These are phyloP conservation scores for Cataglyphis albicans DNA, from an alignment of 2,888 invertebrate genomes.

Conservation along the genomic window DNA sequence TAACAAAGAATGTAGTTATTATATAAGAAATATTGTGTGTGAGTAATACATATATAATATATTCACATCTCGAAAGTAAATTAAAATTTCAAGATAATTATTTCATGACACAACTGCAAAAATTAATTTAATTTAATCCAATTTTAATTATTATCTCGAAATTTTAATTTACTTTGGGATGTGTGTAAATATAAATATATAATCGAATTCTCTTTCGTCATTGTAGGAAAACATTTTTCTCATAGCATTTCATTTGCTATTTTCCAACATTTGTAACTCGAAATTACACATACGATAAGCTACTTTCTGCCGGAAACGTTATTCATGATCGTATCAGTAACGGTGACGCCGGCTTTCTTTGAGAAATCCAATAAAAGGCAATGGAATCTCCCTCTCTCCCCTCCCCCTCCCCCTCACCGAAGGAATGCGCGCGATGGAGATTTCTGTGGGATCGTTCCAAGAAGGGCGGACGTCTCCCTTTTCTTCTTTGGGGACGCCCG, in stretches of 20 bases:
- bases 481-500: conserved; percentile 43
- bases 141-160: background rate
- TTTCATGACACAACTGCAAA: background rate
- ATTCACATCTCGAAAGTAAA: background rate
- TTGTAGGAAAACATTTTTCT: background rate
- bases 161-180: no score
- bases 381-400: background rate
- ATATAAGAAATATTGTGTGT: background rate
- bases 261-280: background rate
- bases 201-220: background rate
- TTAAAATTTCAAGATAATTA: background rate
- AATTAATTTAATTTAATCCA: background rate
- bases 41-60: background rate
- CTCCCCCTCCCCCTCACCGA: background rate
- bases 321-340: conserved; percentile 57
- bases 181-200: background rate
- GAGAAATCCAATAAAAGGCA: conserved; percentile 43
- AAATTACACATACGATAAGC: conserved; percentile 2
- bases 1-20: background rate
- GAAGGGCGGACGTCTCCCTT: conserved; percentile 41
- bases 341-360: conserved; percentile 9
- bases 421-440: conserved; percentile 28
- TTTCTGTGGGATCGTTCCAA: conserved; percentile 15
- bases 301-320: background rate
- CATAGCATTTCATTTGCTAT: background rate